A percentile compares a stretch with the other conserved stretches of the same genome.
Conservation (phyloP, 2,113 vertebrate species). For the Otis tarda region DNA sequence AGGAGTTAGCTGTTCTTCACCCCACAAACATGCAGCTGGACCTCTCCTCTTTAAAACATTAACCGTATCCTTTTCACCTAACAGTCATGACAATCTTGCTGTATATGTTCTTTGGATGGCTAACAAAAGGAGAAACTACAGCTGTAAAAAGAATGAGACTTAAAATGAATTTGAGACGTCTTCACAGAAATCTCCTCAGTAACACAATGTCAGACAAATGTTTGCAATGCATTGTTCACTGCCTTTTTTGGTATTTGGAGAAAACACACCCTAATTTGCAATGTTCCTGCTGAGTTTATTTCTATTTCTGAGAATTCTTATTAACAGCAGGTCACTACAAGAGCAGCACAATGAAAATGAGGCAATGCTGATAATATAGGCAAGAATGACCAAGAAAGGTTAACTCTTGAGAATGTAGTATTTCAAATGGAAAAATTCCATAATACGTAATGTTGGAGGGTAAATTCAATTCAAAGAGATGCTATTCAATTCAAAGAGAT, state of each 20-base stretch:
- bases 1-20: background rate
- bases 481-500: background rate
- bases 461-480: too few species aligned
- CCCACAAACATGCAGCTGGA: background rate
- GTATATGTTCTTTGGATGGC: background rate
- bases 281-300: constrained; percentile 30
- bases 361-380: background rate
- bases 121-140: constrained; percentile 25
- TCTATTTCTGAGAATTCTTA: constrained; percentile 55
- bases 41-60: background rate
- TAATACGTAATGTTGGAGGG: background rate
- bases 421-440: constrained; percentile 3
- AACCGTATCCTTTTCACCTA: background rate
- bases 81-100: background rate
- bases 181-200: constrained; percentile 27
- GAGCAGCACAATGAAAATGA: constrained; percentile 20
- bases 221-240: background rate
- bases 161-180: background rate
- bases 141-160: constrained; percentile 17
- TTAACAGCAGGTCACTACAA: constrained; percentile 14
- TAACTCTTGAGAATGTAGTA: background rate
- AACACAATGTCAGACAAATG: constrained; percentile 18
- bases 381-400: background rate
- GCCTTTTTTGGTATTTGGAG: constrained; percentile 45
- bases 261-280: constrained; percentile 18